phyloP scores from a whole-genome alignment of 92 coral and sea anemone species.

The Pocillopora meandrina region DNA sequence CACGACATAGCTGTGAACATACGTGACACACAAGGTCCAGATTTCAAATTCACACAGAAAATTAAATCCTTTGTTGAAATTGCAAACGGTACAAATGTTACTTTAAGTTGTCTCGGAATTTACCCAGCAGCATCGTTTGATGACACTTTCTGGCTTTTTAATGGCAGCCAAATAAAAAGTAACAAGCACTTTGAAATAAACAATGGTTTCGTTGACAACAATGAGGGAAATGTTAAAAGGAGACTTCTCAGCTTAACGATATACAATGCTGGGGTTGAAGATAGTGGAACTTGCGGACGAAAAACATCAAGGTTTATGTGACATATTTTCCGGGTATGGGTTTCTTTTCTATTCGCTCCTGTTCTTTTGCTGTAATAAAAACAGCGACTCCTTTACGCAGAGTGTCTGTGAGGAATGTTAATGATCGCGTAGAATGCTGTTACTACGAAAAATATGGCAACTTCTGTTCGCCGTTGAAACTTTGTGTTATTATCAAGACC shows the following conservation, averaged over 20 bases:
- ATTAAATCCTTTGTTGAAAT: neutral
- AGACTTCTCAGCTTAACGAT: neutral
- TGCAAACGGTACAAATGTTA: neutral
- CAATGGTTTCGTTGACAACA: neutral
- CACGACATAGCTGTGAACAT: conserved; percentile 4
- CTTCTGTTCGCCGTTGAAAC: no score
- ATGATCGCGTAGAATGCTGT: no score
- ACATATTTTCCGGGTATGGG: neutral
- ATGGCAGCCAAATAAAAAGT: conserved; percentile 1
- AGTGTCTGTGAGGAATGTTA: no score
- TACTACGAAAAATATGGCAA: no score
- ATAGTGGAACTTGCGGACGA: neutral
- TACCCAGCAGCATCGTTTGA: conserved; percentile 17
- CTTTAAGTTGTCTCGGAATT: conserved; percentile 6
- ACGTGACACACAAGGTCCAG: neutral
- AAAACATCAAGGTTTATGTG: conserved; percentile 7
- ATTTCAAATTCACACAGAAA: neutral
- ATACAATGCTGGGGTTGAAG: neutral
- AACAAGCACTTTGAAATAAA: neutral
- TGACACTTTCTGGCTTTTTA: conserved; percentile 22
- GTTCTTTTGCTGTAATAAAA: no score
- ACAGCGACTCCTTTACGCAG: no score
- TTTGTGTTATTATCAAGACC: no score
- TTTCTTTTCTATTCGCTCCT: no score
- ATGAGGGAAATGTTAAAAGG: neutral